Conservation (phyloP, 2,888 invertebrate species). For the Eustalomyia histrio region DNA sequence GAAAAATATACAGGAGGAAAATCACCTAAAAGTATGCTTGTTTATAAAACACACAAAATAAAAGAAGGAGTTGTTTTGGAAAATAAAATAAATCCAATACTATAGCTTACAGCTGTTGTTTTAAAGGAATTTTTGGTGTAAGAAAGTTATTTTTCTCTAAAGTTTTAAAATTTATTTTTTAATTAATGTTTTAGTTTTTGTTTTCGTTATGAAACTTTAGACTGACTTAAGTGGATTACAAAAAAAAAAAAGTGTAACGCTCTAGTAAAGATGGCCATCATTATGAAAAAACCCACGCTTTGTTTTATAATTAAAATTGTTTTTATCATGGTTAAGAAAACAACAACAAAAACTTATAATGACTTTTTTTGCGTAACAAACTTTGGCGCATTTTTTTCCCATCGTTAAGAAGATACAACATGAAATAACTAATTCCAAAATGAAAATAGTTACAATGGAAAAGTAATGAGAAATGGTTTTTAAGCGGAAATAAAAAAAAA, state of each 20-base stretch:
- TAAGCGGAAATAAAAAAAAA: neutral
- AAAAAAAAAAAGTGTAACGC: neutral
- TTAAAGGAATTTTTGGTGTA: slow-evolving; percentile 32
- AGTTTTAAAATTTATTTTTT: slow-evolving; percentile 46
- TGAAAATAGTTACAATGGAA: neutral
- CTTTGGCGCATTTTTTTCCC: neutral
- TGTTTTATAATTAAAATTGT: neutral
- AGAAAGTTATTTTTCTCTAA: neutral
- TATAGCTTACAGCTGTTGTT: slow-evolving; percentile 44
- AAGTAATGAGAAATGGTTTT: neutral
- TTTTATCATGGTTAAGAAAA: slow-evolving; percentile 3
- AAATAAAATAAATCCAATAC: slow-evolving; percentile 17
- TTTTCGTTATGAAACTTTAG: neutral
- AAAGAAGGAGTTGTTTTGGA: slow-evolving; percentile 37
- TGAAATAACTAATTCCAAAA: neutral
- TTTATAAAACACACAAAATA: neutral
- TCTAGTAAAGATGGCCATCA: neutral
- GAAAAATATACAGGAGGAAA: neutral
- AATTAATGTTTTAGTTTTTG: neutral
- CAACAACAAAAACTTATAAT: neutral
- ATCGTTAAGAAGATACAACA: neutral
- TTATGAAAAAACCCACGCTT: neutral
- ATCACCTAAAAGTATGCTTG: slow-evolving; percentile 43
- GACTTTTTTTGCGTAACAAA: neutral
- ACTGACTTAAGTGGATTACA: neutral